Conservation (phyloP, 2,797 vertebrate species). For the Telmatherina bonti region DNA sequence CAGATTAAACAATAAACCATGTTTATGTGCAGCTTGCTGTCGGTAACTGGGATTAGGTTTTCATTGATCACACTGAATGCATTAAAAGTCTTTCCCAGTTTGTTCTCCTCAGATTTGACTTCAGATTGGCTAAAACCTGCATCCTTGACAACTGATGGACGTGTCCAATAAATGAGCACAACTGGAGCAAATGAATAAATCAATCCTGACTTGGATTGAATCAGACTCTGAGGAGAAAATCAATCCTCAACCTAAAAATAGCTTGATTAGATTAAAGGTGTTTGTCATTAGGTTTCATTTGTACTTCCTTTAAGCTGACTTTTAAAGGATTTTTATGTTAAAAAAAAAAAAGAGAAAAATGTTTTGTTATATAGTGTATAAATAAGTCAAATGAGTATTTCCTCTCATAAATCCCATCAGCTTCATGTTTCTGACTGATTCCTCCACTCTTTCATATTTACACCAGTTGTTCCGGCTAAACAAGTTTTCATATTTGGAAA, state of each 20-base stretch:
- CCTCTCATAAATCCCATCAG: neutral
- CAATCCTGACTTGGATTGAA: constrained; percentile 43
- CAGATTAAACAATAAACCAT: constrained; percentile 17
- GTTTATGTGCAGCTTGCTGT: constrained; percentile 16
- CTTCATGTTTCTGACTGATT: neutral
- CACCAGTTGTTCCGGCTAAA: neutral
- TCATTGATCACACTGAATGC: constrained; percentile 5
- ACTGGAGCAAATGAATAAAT: constrained; percentile 61
- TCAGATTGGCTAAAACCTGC: constrained; percentile 12
- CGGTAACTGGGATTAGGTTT: neutral
- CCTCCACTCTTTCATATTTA: neutral
- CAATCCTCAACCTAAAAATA: constrained; percentile 27
- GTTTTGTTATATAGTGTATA: neutral
- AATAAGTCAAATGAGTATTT: neutral
- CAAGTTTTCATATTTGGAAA: neutral
- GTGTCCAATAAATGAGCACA: constrained; percentile 56
- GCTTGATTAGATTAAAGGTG: neutral
- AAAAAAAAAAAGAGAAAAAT: neutral
- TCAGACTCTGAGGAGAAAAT: constrained; percentile 33
- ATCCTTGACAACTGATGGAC: constrained; percentile 54
- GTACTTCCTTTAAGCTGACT: neutral
- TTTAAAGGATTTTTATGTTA: neutral
- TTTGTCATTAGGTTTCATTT: constrained; percentile 17
- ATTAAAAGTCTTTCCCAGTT: constrained; percentile 16
- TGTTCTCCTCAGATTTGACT: constrained; percentile 21